Percentiles rank a stretch among this genome's conserved stretches.
Conservation (phyloP, 2,797 vertebrate genomes). For the Liparis tanakae region DNA sequence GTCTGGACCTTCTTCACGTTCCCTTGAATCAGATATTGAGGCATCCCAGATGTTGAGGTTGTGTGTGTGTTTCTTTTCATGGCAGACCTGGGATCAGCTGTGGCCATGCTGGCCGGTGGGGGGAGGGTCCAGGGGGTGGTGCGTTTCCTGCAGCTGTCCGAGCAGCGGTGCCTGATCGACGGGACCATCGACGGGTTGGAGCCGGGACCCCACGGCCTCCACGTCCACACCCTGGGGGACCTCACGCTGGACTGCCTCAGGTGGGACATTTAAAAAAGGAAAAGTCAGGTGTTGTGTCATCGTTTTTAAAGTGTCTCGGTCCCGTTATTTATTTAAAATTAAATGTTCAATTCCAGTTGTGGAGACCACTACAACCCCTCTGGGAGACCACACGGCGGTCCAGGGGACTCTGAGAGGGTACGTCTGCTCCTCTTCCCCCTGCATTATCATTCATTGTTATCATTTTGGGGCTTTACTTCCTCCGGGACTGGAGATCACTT, state of each 20-base stretch:
- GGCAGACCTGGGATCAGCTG: slow-evolving; percentile 85
- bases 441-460: neutral
- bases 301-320: neutral
- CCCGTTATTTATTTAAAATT: neutral
- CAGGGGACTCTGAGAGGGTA: slow-evolving; percentile 85
- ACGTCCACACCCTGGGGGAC: slow-evolving; percentile 90
- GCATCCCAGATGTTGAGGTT: neutral
- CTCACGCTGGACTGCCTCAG: slow-evolving; percentile 86
- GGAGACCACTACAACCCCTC: slow-evolving; percentile 92
- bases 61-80: neutral
- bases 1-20: neutral
- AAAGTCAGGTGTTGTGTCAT: too few relatives aligned
- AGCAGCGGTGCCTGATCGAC: slow-evolving; percentile 87
- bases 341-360: slow-evolving; percentile 80
- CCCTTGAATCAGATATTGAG: neutral
- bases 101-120: slow-evolving; percentile 85
- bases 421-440: neutral
- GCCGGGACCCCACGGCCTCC: slow-evolving; percentile 89
- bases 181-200: slow-evolving; percentile 89
- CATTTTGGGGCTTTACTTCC: neutral
- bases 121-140: slow-evolving; percentile 86
- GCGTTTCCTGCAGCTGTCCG: slow-evolving; percentile 88
- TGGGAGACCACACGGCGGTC: slow-evolving; percentile 85
- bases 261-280: slow-evolving; percentile 67
- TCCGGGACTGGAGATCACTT: neutral